Conservation (phyloP, 1,140 invertebrate species). For the Homarus americanus region DNA sequence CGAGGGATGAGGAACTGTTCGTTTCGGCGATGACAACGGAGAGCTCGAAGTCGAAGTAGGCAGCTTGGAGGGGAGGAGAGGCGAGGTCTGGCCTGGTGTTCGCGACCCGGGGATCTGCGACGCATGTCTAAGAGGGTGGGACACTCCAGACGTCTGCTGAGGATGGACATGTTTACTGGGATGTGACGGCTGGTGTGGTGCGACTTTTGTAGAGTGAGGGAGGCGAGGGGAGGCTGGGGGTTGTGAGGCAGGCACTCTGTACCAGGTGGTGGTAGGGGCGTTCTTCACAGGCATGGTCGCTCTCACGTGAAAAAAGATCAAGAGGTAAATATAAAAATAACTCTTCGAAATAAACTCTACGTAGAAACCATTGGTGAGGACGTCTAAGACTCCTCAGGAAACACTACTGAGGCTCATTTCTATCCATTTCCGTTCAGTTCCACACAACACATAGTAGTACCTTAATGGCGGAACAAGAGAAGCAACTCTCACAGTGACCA, state of each 20-base stretch:
- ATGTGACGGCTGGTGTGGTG: neutral
- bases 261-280: slow-evolving; percentile 13
- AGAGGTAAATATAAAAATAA: no score
- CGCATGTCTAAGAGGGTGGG: neutral
- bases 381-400: no score
- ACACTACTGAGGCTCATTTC: no score
- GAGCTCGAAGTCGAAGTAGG: slow-evolving; percentile 24
- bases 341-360: no score
- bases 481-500: no score
- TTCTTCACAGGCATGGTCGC: slow-evolving; percentile 33
- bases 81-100: neutral
- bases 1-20: slow-evolving; percentile 5
- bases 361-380: no score
- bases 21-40: neutral
- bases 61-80: neutral
- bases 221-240: neutral
- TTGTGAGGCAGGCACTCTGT: neutral
- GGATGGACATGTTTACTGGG: neutral
- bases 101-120: neutral
- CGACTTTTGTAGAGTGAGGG: neutral
- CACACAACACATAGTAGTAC: no score
- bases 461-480: no score
- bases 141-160: neutral
- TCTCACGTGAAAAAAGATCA: neutral
- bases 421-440: neutral